phyloP scores from a whole-genome alignment of 2,888 invertebrate species.

The Patella pellucida region DNA sequence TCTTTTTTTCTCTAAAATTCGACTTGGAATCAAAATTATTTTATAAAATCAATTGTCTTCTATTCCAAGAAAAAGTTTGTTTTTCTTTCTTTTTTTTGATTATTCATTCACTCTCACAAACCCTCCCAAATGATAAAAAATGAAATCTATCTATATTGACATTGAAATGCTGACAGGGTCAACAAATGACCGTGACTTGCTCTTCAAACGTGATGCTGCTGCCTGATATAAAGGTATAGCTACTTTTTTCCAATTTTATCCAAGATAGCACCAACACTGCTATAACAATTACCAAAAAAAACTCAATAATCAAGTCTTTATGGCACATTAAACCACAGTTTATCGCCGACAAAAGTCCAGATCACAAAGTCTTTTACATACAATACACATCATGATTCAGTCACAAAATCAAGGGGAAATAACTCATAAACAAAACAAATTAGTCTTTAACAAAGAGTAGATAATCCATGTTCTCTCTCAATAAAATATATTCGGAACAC shows the following conservation, averaged over 20 bases:
- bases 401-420: slow-evolving; percentile 10
- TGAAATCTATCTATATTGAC: too few relatives aligned
- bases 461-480: too few relatives aligned
- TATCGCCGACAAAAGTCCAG: background rate
- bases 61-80: too few relatives aligned
- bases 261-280: slow-evolving; percentile 6
- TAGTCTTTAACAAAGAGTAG: background rate
- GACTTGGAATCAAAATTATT: background rate
- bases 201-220: slow-evolving; percentile 7
- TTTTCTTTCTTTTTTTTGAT: too few relatives aligned
- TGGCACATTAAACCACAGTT: background rate
- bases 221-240: slow-evolving; percentile 5
- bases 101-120: too few relatives aligned
- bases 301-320: slow-evolving; percentile 4
- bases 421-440: slow-evolving; percentile 7
- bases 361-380: slow-evolving; percentile 9
- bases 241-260: background rate
- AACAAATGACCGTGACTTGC: slow-evolving; percentile 4
- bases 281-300: background rate
- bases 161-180: too few relatives aligned
- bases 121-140: too few relatives aligned
- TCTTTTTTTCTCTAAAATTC: background rate
- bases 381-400: slow-evolving; percentile 8
- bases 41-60: too few relatives aligned
- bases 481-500: too few relatives aligned